These are phyloP conservation scores for Cebus imitator DNA, from an alignment of 2,113 vertebrate genomes.

Conservation along the genomic window DNA sequence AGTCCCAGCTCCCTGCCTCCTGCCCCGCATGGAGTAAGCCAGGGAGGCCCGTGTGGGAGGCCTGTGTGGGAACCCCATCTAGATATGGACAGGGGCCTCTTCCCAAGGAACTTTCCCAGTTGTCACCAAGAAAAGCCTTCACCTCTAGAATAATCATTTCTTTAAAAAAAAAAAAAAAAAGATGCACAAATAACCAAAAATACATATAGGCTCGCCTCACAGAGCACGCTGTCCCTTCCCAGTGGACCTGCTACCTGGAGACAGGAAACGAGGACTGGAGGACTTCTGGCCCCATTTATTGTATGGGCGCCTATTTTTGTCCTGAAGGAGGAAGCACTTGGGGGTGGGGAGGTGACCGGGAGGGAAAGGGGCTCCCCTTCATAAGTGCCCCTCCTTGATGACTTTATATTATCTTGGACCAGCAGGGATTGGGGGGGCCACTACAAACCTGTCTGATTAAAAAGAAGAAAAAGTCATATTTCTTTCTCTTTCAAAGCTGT, in stretches of 20 bases:
- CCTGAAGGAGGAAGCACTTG: conserved; percentile 79
- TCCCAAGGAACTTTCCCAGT: background rate
- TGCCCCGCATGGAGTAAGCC: background rate
- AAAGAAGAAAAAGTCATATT: background rate
- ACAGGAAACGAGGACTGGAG: conserved; percentile 81
- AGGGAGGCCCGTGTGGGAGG: background rate
- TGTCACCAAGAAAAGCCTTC: conserved; percentile 19
- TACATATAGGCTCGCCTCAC: background rate
- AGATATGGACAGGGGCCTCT: background rate
- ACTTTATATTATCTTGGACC: background rate
- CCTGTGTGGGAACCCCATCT: background rate
- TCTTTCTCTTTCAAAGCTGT: background rate
- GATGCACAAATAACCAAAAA: conserved; percentile 5
- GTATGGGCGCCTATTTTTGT: conserved; percentile 82
- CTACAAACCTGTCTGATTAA: background rate
- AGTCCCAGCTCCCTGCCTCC: background rate
- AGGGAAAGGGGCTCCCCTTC: conserved; percentile 49
- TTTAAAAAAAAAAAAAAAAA: conserved; percentile 39
- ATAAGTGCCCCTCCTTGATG: background rate
- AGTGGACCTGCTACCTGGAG: conserved; percentile 79
- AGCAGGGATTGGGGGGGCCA: background rate
- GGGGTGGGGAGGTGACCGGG: background rate
- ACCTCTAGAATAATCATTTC: background rate
- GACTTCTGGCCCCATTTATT: conserved; percentile 81
- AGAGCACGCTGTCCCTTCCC: conserved; percentile 20